Evolutionary conservation across 2,113 vertebrate genomes (phyloP), one percentile per base, ranked within the genome.

Genomic region (Chiloscyllium plagiosum): DNA sequence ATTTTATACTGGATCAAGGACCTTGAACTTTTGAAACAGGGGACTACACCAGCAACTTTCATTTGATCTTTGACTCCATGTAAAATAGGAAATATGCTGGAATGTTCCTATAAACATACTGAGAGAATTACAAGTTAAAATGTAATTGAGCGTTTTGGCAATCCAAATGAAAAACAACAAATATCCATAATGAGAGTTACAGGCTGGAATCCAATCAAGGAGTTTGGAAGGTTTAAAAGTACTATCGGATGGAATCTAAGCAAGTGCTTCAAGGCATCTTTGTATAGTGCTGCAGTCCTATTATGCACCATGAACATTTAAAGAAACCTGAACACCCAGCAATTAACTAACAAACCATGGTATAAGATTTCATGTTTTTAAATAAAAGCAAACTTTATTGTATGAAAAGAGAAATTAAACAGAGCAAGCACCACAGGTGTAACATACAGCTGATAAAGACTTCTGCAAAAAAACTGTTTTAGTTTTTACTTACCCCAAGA

Each of bases 11-110:
- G 94, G 33, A 95, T 52, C 22, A 20, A 26, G 69, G 47, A 72
- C 68, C 94, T 95, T 70, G 94, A 95, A 26, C 69, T 72, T 69
- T 95, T 72, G 29, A 95, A 95, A 95, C 94, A 95, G 47, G n/a
- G 47, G 69, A 15, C 22, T 26, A 33, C 10, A 22, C 42, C 26
- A 47, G 8, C 20, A 33, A 94, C 42, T 8, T 20, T 47, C 13
- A 70, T 29, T 72, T 95, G 94, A 95, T 42, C 66, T 70, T 70
- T 29, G 69, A 7, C 69, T 50, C 42, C 52, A 26, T 65, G 65
- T 47, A 37, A n/a, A 66, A 65, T 37, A 15, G 33, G 33, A n/a
- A 93, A 68, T 65, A 66, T 37, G 87, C 52, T 61, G 37, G 37
- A 94, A 94, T 94, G 87, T 90, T 61, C 8, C 87, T 90, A n/a